These are phyloP conservation scores for Stylophora pistillata DNA, from an alignment of 64 coral and sea anemone genomes.

Conservation along the genomic window DNA sequence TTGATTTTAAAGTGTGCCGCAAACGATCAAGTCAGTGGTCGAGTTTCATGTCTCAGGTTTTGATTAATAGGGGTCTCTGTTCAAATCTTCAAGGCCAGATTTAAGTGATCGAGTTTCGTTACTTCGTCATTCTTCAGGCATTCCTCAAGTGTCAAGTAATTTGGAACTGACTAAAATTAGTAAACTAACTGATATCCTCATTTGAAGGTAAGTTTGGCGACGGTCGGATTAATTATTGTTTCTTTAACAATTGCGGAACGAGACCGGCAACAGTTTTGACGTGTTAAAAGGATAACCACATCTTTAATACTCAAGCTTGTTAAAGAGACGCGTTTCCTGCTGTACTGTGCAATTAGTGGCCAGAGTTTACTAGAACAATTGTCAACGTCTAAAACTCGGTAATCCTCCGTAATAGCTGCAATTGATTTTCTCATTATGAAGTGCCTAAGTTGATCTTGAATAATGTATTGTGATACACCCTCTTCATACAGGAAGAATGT, in stretches of 20 bases:
- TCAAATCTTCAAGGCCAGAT: slow-evolving; percentile 27
- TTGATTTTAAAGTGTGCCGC: slow-evolving; percentile 24
- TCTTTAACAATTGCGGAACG: slow-evolving; percentile 7
- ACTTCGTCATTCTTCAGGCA: not conserved
- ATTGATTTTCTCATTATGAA: slow-evolving; percentile 32
- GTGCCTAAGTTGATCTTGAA: not conserved
- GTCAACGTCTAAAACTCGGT: slow-evolving; percentile 20
- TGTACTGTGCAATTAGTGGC: slow-evolving; percentile 20
- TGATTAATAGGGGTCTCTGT: slow-evolving; percentile 30
- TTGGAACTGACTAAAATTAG: slow-evolving; percentile 22
- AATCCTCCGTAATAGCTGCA: slow-evolving; percentile 22
- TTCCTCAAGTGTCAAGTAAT: slow-evolving; percentile 8
- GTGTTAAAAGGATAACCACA: slow-evolving; percentile 44
- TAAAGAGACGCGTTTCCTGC: slow-evolving; percentile 13
- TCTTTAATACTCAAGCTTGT: slow-evolving; percentile 28
- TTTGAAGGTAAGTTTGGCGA: not conserved
- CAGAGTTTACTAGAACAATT: slow-evolving; percentile 38
- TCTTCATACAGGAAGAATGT: slow-evolving; percentile 39
- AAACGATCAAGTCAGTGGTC: not conserved
- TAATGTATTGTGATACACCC: slow-evolving; percentile 18
- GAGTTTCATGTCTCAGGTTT: not conserved
- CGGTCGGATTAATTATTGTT: not conserved
- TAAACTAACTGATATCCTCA: not conserved
- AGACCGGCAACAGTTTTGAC: not conserved
- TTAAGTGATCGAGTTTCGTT: slow-evolving; percentile 12